Conservation (phyloP, 2,113 vertebrate genomes). For the Myrmecophaga tridactyla region DNA sequence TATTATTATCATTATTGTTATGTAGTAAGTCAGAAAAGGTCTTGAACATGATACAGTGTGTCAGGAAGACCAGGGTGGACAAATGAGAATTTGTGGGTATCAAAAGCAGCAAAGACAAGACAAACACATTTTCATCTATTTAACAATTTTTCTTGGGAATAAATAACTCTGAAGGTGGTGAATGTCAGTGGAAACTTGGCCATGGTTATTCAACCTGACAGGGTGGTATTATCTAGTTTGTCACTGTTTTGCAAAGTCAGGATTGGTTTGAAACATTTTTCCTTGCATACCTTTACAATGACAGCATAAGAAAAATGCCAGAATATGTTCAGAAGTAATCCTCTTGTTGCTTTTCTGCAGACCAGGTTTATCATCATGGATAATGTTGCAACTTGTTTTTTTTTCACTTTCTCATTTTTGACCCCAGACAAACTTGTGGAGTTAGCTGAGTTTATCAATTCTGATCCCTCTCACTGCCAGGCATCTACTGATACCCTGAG, state of each 20-base stretch:
- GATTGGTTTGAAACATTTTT: not conserved
- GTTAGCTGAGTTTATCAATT: not conserved
- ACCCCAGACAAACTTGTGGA: not conserved
- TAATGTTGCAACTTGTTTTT: not conserved
- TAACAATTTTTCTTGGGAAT: not conserved
- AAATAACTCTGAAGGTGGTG: not conserved
- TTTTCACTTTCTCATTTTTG: not conserved
- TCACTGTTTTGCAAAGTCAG: not conserved
- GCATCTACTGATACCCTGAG: not conserved
- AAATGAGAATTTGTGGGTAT: not conserved
- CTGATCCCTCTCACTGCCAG: not conserved
- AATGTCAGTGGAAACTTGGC: not conserved
- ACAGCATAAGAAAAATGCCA: not conserved
- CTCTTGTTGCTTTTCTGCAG: not conserved
- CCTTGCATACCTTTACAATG: constrained; percentile 18
- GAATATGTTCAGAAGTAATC: not conserved
- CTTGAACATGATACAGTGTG: not conserved
- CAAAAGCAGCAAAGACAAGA: not conserved
- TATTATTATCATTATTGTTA: not conserved
- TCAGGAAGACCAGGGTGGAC: not conserved
- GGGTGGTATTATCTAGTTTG: not conserved
- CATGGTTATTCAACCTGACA: not conserved
- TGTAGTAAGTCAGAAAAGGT: not conserved
- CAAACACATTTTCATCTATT: not conserved
- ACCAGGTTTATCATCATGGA: not conserved